Conservation (phyloP, 2,797 vertebrate genomes). For the Morelia viridis region DNA sequence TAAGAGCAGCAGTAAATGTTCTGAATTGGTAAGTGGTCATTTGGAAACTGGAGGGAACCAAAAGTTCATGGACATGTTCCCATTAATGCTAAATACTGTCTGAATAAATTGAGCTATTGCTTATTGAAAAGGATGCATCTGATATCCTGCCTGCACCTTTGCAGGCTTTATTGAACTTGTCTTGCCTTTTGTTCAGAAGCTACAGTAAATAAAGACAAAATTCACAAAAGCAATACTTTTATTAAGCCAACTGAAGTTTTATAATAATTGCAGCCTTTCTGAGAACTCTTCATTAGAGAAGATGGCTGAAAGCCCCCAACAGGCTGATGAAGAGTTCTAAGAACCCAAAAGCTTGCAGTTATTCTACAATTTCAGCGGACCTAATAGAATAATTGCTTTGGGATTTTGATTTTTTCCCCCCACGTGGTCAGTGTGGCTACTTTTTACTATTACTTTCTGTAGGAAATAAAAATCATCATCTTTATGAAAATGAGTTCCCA, state of each 20-base stretch:
- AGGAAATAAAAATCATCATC: neutral
- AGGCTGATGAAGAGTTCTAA: neutral
- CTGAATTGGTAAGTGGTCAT: neutral
- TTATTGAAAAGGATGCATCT: neutral
- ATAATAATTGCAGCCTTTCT: neutral
- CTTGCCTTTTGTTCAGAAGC: neutral
- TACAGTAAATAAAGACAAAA: slow-evolving; percentile 10
- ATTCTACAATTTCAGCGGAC: neutral
- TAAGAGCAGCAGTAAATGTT: neutral
- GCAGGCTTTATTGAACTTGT: neutral
- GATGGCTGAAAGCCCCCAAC: neutral
- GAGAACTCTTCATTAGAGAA: neutral
- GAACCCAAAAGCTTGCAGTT: neutral
- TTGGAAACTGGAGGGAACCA: slow-evolving; percentile 6
- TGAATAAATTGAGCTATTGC: neutral
- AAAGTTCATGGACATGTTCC: neutral
- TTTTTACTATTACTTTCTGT: neutral
- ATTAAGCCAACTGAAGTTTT: neutral
- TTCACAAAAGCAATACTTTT: neutral
- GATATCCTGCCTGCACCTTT: neutral
- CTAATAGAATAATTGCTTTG: neutral
- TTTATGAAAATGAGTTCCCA: neutral
- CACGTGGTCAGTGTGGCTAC: neutral
- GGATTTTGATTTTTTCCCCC: neutral
- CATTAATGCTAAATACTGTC: neutral